Evolutionary conservation across 2,113 vertebrate species (phyloP), one percentile per base, ranked within the genome.

Genomic region (Perca flavescens): DNA sequence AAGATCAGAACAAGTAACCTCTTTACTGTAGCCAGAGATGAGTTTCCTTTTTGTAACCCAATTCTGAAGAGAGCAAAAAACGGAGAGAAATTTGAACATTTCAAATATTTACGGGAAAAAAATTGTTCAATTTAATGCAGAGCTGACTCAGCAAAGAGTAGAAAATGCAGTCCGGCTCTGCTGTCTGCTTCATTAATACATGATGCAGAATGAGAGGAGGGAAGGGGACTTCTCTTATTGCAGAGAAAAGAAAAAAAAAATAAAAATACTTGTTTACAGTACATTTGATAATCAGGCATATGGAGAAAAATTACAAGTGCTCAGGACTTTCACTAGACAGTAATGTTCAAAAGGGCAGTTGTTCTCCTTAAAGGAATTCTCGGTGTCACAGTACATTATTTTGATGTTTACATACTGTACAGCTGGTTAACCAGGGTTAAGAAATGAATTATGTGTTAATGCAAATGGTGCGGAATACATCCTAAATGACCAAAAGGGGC

Each of bases 401-500:
- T 63, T 50, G 10, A 74, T 61, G 4, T 62, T 58, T 61, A 15
- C 3, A 7, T 10, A 36, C 62, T 57, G 22, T 36, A 12, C 16
- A 50, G 54, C 4, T 58, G 62, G 76, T 68, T 65, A 74, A 34
- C 36, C 22, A 0, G 22, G 36, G 31, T 28, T 28, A 52, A 58
- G 72, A 77, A 25, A 60, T 22, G 0, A 65, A 43, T 67, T 68
- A 14, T 82, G 68, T 80, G 58, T 62, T 62, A 66, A 74, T 85
- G 36, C 15, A 60, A 78, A 71, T 70, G 31, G 47, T 56, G 40
- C 19, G 34, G 49, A 66, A 43, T 40, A 57, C 69, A 74, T 78
- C 77, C 25, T 82, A 53, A n/a, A n/a, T 76, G 86, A 86, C 90
- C 77, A 79, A 78, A 89, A 82, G 80, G 57, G 73, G 50, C 91